Percentiles rank a stretch among this genome's conserved stretches.
phyloP scores from a whole-genome alignment of 2,797 vertebrate genomes.

The Xiphorhynchus erythropygius region DNA sequence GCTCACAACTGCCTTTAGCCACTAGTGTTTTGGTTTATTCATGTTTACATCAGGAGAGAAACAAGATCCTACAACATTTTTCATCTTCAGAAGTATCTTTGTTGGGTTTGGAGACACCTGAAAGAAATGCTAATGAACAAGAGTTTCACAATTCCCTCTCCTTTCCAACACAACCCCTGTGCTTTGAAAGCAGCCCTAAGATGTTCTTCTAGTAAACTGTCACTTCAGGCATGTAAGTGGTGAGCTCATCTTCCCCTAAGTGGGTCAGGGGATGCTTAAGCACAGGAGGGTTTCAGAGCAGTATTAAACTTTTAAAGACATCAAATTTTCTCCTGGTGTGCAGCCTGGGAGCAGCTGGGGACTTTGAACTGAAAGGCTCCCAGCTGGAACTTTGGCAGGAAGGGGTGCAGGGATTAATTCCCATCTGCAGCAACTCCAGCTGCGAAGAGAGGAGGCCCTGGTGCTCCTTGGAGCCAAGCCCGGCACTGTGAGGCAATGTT shows the following conservation, averaged over 20 bases:
- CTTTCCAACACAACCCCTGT: background rate
- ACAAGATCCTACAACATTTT: background rate
- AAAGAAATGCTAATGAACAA: conserved; percentile 21
- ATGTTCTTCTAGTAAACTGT: background rate
- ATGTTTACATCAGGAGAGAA: background rate
- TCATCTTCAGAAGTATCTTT: conserved; percentile 23
- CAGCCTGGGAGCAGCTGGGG: conserved; percentile 25
- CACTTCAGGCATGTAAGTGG: background rate
- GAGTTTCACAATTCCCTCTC: background rate
- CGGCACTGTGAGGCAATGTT: background rate
- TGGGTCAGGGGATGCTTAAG: conserved; percentile 1
- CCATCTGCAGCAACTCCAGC: background rate
- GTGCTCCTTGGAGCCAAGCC: background rate
- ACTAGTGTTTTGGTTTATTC: background rate
- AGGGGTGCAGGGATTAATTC: background rate
- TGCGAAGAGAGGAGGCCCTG: background rate
- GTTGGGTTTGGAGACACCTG: background rate
- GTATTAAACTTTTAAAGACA: conserved; percentile 41
- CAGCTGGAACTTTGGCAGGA: conserved; percentile 17
- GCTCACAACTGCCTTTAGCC: background rate
- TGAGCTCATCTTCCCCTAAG: conserved; percentile 20
- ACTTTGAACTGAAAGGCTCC: conserved; percentile 20
- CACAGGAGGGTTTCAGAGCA: conserved; percentile 21
- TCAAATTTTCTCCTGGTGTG: background rate
- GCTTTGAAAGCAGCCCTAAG: conserved; percentile 37